Base-by-base conservation (phyloP, 2,113 vertebrate genomes). In the Gallinago media region DNA sequence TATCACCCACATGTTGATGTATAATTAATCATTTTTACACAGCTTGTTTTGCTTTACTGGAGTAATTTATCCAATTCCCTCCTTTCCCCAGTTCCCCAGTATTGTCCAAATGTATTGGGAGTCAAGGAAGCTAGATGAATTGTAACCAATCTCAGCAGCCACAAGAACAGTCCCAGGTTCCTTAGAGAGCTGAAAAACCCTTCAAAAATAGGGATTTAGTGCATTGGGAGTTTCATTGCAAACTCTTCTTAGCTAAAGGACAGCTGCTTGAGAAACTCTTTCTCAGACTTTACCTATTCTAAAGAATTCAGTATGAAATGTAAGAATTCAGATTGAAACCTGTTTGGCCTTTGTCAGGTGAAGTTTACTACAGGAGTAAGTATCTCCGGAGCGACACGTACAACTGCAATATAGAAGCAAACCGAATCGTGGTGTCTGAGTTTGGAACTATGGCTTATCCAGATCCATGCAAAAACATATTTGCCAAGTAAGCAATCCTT, bases 371-470 rank as follows among this genome's bases (percentile, higher is more conserved):
- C 98, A 98, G 98, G 73, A 99, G 99, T 84, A 99, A 98, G 92
- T 99, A 98, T 75, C 98, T 99, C 66, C 98, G 97, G 73, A 99
- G 99, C 4, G 98, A 99, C 8, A 98, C 99, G 0, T 99, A 99
- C 97, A 99, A 97, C 4, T 96, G 95, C 88, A 99, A 99, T 59
- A 91, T 98, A 5, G 96, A 98, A 73, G 99, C 99, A 22, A 98
- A 99, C 93, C 98, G 98, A 83, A 99, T 99, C 0, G 97, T 99
- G 31, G 99, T 99, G 76, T 99, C 99, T 2, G 99, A 99, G 97
- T 99, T 99, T 92, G 99, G 99, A 72, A 99, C 99, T 5, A 99
- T 99, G 99, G 98, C 98, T 82, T 99, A 99, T 68, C 99, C 99
- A 2, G 99, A 99, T 95, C 99, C 99, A 40, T 99, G 99, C 98